phyloP scores from a whole-genome alignment of 2,113 vertebrate genomes.

The Xyrauchen texanus region DNA sequence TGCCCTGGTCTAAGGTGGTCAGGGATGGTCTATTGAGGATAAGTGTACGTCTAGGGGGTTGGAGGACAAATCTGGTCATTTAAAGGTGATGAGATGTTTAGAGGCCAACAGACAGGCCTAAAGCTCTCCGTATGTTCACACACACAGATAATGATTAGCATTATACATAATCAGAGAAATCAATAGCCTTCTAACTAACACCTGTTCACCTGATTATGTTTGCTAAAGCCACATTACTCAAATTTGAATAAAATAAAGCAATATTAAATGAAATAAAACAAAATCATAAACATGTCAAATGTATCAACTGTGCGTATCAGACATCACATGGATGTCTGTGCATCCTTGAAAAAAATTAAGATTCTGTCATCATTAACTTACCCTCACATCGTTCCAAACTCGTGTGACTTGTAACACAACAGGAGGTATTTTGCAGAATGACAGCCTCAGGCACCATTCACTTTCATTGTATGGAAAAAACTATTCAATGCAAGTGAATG shows the following conservation, averaged over 20 bases:
- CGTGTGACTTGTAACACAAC: no score
- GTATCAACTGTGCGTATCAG: conserved; percentile 26
- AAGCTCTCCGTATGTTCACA: conserved; percentile 55
- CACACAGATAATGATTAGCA: conserved; percentile 43
- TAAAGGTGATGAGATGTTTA: conserved; percentile 41
- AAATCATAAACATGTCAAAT: conserved; percentile 16
- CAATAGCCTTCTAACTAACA: conserved; percentile 41
- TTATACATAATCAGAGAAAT: conserved; percentile 51
- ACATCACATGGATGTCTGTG: neutral
- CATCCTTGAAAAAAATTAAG: neutral
- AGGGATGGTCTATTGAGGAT: conserved; percentile 29
- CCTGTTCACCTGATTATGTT: conserved; percentile 43
- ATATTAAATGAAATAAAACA: no score
- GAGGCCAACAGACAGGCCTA: conserved; percentile 21
- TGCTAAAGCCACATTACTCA: neutral
- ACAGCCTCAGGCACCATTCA: no score
- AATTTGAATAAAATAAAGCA: neutral
- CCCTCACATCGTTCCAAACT: no score
- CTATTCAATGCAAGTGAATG: no score
- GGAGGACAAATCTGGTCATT: conserved; percentile 36
- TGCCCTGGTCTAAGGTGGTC: conserved; percentile 7
- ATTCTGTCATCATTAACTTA: no score
- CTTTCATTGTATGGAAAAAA: no score
- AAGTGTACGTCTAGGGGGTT: conserved; percentile 32
- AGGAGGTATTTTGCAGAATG: no score